phyloP scores from a whole-genome alignment of 2,113 vertebrate genomes.

The Orthonyx spaldingii region DNA sequence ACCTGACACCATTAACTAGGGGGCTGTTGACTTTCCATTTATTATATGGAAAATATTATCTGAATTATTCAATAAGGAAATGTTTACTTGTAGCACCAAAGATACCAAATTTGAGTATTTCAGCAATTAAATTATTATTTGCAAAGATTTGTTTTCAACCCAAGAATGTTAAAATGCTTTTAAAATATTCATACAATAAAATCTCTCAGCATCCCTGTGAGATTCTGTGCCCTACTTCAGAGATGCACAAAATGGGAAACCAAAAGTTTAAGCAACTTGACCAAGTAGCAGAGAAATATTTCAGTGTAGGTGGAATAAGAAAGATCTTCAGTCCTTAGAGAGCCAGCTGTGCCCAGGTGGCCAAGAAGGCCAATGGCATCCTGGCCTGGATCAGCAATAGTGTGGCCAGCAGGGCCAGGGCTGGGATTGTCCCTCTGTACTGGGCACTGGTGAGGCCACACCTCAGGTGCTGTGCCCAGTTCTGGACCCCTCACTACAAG shows the following conservation, averaged over 20 bases:
- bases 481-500: not conserved
- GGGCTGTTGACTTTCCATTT: not conserved
- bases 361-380: not conserved
- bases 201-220: not conserved
- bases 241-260: not conserved
- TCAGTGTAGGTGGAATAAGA: not conserved
- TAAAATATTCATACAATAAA: not conserved
- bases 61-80: not conserved
- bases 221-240: not conserved
- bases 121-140: not conserved
- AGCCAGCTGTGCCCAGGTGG: not conserved
- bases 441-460: rapidly evolving
- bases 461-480: not conserved
- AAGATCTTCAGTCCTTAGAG: not conserved
- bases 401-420: not conserved
- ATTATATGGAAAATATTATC: not conserved
- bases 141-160: not conserved
- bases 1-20: not conserved
- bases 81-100: not conserved
- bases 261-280: not conserved
- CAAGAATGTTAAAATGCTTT: not conserved
- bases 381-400: not conserved
- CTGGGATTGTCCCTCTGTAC: not conserved
- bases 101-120: not conserved
- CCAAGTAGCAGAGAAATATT: not conserved